Evolutionary conservation across 53 echinoderm and acorn worm genomes (phyloP).

Genomic region (Holothuria scabra): DNA sequence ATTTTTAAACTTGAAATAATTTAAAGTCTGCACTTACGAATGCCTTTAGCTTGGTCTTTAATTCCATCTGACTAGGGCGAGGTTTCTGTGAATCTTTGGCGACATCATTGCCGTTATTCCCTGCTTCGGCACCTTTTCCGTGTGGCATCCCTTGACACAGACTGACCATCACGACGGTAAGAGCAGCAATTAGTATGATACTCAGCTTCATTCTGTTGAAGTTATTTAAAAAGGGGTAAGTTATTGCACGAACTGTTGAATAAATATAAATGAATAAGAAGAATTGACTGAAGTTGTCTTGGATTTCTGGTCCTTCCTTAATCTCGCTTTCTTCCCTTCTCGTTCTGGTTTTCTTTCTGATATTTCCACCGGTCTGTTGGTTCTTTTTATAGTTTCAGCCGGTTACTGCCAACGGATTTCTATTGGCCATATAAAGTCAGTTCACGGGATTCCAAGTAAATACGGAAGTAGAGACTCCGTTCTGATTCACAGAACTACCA

Average conservation of each 20-base stretch:
- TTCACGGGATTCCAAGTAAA: no score
- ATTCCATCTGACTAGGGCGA: neutral
- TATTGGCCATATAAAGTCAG: no score
- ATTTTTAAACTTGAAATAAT: neutral
- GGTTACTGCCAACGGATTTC: no score
- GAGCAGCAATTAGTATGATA: neutral
- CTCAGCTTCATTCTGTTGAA: slow-evolving; percentile 2
- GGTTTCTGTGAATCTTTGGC: neutral
- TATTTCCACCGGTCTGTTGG: no score
- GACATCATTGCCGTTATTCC: neutral
- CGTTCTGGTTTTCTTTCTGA: no score
- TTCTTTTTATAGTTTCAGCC: no score
- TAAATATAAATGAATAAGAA: neutral
- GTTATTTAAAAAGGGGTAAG: neutral
- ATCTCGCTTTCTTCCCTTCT: no score
- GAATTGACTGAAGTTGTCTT: neutral
- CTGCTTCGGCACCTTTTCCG: neutral
- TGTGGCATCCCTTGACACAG: slow-evolving; percentile 2
- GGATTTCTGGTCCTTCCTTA: no score
- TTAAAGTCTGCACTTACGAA: neutral
- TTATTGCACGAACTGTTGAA: slow-evolving; percentile 19
- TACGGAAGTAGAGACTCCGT: no score
- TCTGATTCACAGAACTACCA: no score
- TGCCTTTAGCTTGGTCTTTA: neutral
- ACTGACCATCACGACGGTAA: neutral